These are phyloP conservation scores for Echinarachnius parma DNA, from an alignment of 53 echinoderm and acorn worm species.

Conservation along the genomic window DNA sequence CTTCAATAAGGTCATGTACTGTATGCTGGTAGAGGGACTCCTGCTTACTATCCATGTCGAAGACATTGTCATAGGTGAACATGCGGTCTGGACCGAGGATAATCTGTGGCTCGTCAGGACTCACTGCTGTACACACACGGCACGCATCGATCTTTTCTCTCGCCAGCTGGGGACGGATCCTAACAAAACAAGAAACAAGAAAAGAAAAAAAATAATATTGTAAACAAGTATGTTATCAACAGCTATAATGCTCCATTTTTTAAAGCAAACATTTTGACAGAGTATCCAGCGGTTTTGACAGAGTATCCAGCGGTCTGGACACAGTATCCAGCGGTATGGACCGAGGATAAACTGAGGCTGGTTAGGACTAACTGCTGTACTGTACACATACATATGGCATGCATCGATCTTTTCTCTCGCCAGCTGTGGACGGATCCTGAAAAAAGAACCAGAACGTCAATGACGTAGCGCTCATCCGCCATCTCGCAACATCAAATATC, in stretches of 20 bases:
- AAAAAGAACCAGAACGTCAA: too few species aligned
- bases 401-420: constrained; percentile 89
- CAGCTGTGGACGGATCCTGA: constrained; percentile 85
- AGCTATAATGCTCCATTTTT: too few species aligned
- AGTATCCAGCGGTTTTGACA: too few species aligned
- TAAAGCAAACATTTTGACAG: too few species aligned
- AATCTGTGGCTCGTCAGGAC: constrained; percentile 70
- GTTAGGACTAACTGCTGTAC: constrained; percentile 76
- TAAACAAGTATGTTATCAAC: too few species aligned
- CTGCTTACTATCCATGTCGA: constrained; percentile 84
- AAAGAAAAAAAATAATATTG: too few species aligned
- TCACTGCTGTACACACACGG: constrained; percentile 80
- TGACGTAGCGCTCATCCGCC: too few species aligned
- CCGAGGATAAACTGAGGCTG: constrained; percentile 75
- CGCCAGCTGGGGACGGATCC: constrained; percentile 89
- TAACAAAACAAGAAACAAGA: too few species aligned
- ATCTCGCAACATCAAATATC: too few species aligned
- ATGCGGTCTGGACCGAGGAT: constrained; percentile 77
- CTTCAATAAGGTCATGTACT: constrained; percentile 77
- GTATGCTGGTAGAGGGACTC: constrained; percentile 64
- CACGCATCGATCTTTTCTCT: constrained; percentile 89
- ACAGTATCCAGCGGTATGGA: constrained; percentile 60
- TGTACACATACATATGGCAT: constrained; percentile 81
- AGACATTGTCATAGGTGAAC: constrained; percentile 94
- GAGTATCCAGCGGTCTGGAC: too few species aligned